These are phyloP conservation scores for Brachyistius frenatus DNA, from an alignment of 2,113 vertebrate genomes.

Conservation along the genomic window DNA sequence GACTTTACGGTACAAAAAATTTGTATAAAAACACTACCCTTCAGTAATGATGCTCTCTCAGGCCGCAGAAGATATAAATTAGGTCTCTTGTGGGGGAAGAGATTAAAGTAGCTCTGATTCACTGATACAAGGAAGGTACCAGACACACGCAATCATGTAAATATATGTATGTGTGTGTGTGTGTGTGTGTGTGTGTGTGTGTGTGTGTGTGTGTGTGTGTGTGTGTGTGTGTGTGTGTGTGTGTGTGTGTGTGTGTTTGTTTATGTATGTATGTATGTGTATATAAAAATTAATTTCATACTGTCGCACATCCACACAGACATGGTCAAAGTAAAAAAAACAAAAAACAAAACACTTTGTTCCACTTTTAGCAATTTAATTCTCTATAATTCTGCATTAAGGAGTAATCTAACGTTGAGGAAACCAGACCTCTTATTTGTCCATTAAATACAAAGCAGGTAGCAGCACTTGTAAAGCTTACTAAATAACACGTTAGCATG, in stretches of 20 bases:
- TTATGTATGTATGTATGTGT: neutral
- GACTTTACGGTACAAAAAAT: conserved; percentile 32
- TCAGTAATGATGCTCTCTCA: neutral
- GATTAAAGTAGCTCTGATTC: conserved; percentile 43
- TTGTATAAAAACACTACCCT: conserved; percentile 28
- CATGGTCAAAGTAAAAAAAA: conserved; percentile 28
- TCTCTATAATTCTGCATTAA: conserved; percentile 8
- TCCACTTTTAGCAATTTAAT: neutral
- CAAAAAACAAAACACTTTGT: rapidly evolving
- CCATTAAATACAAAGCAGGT: neutral
- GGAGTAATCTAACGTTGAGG: neutral
- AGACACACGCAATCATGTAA: conserved; percentile 12
- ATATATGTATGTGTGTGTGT: neutral
- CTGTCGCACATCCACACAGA: conserved; percentile 14
- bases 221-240: neutral
- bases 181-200: neutral
- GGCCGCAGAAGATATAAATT: conserved; percentile 33
- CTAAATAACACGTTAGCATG: too few species aligned
- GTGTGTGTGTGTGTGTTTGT: neutral
- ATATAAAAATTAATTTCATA: conserved; percentile 19
- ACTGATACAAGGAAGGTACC: conserved; percentile 32
- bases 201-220: neutral
- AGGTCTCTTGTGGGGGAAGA: neutral
- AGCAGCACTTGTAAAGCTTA: neutral
- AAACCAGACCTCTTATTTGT: neutral